A percentile compares a stretch with the other conserved stretches of the same genome.
Evolutionary conservation across 2,888 invertebrate species (phyloP).

Genomic region (Thymelicus acteon): DNA sequence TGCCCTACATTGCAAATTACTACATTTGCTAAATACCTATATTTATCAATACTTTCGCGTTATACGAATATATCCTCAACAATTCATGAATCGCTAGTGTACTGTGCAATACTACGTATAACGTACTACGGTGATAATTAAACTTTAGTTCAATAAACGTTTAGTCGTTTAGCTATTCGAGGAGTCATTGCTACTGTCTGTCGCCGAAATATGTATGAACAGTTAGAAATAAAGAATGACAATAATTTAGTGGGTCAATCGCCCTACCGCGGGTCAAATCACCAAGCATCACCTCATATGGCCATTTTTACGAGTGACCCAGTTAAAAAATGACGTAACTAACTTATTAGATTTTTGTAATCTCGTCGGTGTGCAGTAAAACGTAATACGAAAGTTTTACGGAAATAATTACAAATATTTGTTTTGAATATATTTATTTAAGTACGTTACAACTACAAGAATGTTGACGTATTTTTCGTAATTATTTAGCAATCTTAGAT

Average conservation of each 20-base stretch:
- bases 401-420: not conserved
- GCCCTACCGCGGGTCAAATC: constrained; percentile 7
- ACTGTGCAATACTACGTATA: too few species aligned
- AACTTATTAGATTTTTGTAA: constrained; percentile 10
- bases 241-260: constrained; percentile 5
- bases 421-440: constrained; percentile 6
- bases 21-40: too few species aligned
- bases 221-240: constrained; percentile 2
- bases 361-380: not conserved
- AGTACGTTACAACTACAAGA: not conserved
- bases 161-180: too few species aligned
- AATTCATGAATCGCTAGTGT: too few species aligned
- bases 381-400: not conserved
- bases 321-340: constrained; percentile 14
- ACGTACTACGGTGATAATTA: too few species aligned
- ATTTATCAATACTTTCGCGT: too few species aligned
- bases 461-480: too few species aligned
- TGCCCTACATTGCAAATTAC: too few species aligned
- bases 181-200: too few species aligned
- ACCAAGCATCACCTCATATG: constrained; percentile 1
- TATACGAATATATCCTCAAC: too few species aligned
- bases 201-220: not conserved
- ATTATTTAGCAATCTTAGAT: too few species aligned
- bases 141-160: too few species aligned
- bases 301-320: constrained; percentile 18